Conservation (phyloP, 1,140 invertebrate species). For the Vollenhovia emeryi region DNA sequence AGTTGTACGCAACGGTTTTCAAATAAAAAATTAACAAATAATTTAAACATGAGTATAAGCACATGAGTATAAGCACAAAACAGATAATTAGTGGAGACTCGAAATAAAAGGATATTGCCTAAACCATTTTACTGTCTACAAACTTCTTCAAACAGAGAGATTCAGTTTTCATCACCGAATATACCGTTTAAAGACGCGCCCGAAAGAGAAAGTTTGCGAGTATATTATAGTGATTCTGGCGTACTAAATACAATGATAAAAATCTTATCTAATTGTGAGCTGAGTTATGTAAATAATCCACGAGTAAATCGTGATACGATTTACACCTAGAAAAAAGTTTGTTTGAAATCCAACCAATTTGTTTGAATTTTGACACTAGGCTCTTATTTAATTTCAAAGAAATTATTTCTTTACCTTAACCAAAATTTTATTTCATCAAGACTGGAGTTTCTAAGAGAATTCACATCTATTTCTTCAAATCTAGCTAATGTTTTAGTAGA, state of each 20-base stretch:
- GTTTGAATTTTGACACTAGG: too few species aligned
- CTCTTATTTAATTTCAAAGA: too few species aligned
- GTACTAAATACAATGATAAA: neutral
- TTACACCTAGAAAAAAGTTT: too few species aligned
- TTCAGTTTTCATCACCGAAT: neutral
- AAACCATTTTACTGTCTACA: neutral
- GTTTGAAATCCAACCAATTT: too few species aligned
- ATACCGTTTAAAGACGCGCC: neutral
- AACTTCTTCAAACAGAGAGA: neutral
- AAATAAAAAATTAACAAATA: neutral
- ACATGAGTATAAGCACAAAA: too few species aligned
- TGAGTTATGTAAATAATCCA: neutral
- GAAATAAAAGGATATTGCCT: neutral
- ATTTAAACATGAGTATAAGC: neutral
- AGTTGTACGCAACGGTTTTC: neutral
- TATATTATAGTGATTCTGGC: neutral
- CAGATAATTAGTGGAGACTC: neutral
- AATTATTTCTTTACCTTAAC: too few species aligned
- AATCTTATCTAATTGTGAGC: neutral
- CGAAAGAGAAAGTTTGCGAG: neutral
- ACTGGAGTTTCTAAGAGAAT: too few species aligned
- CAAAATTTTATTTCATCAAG: too few species aligned
- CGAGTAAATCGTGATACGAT: neutral
- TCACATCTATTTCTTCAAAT: too few species aligned
- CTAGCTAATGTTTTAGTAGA: too few species aligned